Evolutionary conservation across 2,797 vertebrate species (phyloP).

Genomic region (Benthosema pterotum): DNA sequence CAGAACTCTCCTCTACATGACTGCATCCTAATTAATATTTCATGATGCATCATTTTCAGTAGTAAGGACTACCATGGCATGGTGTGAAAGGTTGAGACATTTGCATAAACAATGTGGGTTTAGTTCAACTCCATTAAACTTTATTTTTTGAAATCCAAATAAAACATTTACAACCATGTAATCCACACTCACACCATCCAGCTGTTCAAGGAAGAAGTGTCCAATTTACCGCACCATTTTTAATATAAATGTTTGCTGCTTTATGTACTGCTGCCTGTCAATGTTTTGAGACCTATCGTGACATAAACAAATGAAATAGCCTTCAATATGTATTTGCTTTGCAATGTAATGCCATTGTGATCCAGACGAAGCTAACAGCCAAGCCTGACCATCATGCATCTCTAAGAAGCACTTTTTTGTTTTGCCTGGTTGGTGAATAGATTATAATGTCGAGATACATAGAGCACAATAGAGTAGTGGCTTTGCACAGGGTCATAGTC

Average conservation of each 20-base stretch:
- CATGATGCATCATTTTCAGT: too few relatives aligned
- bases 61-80: too few relatives aligned
- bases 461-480: not conserved
- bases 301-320: constrained; percentile 15
- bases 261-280: constrained; percentile 15
- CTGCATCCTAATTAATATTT: too few relatives aligned
- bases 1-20: too few relatives aligned
- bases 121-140: too few relatives aligned
- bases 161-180: not conserved
- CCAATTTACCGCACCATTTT: constrained; percentile 1
- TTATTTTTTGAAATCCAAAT: not conserved
- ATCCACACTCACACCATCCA: not conserved
- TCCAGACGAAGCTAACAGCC: constrained; percentile 63
- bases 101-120: too few relatives aligned
- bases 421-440: constrained; percentile 50
- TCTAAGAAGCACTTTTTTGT: constrained; percentile 58
- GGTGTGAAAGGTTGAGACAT: too few relatives aligned
- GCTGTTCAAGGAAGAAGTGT: not conserved
- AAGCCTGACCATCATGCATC: constrained; percentile 67
- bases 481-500: too few relatives aligned
- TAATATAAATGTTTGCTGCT: not conserved
- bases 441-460: constrained; percentile 7
- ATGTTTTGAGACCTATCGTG: constrained; percentile 34
- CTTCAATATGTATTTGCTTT: constrained; percentile 54
- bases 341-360: constrained; percentile 62